phyloP scores from a whole-genome alignment of 2,888 invertebrate species.

The Coelopa pilipes region DNA sequence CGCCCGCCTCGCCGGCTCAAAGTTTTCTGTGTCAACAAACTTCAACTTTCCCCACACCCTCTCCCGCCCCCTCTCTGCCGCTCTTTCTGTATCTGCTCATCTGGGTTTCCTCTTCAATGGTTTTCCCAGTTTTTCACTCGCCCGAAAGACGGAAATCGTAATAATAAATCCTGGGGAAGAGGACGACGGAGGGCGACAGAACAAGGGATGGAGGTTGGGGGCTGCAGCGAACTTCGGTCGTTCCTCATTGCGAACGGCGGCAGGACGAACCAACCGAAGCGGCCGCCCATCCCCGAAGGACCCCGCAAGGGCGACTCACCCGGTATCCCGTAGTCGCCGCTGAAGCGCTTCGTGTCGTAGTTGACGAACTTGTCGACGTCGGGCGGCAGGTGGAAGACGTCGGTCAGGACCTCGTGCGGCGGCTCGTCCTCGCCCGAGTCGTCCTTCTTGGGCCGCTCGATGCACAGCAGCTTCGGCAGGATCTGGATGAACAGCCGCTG shows the following conservation, averaged over 20 bases:
- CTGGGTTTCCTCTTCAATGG: conserved; percentile 17
- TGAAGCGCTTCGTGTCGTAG: conserved; percentile 72
- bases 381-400: conserved; percentile 78
- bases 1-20: background rate
- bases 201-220: background rate
- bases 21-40: conserved; percentile 32
- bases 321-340: conserved; percentile 81
- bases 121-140: conserved; percentile 11
- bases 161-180: conserved; percentile 26
- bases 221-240: conserved; percentile 29
- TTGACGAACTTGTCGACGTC: conserved; percentile 75
- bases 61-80: background rate
- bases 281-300: no score
- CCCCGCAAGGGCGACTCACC: conserved; percentile 51
- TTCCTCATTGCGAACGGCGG: conserved; percentile 28
- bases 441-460: conserved; percentile 87
- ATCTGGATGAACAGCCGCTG: conserved; percentile 85
- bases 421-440: conserved; percentile 72
- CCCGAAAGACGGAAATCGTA: conserved; percentile 8
- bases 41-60: background rate
- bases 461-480: conserved; percentile 86
- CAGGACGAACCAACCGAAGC: background rate
- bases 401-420: conserved; percentile 77
- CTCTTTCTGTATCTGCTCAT: background rate
- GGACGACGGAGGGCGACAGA: background rate